These are phyloP conservation scores for Megalopta genalis DNA, from an alignment of 1,140 invertebrate genomes.

Conservation along the genomic window DNA sequence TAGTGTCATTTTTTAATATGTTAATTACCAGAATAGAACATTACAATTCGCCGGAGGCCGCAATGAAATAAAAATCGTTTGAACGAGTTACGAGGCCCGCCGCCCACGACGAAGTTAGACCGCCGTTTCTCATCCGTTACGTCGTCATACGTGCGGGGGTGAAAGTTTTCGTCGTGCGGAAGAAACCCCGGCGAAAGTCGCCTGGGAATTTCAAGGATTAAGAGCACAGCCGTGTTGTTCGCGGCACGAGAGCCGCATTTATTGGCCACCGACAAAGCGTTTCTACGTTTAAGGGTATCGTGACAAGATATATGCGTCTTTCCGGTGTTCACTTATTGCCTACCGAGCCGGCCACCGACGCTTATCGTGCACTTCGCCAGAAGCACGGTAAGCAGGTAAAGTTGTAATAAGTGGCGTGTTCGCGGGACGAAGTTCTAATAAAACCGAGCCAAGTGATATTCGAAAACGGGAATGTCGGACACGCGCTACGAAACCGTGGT, in stretches of 20 bases:
- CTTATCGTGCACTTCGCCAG: conserved; percentile 9
- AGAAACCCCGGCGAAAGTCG: conserved; percentile 22
- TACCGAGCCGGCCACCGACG: neutral
- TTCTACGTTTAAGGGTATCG: conserved; percentile 23
- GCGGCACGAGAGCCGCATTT: conserved; percentile 7
- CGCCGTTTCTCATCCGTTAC: no score
- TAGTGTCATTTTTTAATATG: no score
- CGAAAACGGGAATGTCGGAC: neutral
- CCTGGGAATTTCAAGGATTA: conserved; percentile 27
- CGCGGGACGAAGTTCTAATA: conserved; percentile 10
- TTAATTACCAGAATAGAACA: no score
- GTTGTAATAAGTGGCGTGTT: conserved; percentile 11
- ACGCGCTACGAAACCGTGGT: neutral
- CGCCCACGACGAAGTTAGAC: neutral
- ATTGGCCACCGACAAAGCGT: conserved; percentile 14
- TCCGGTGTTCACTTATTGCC: conserved; percentile 17
- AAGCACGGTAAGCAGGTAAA: neutral
- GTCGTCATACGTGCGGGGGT: neutral
- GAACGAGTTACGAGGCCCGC: neutral
- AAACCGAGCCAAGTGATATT: neutral
- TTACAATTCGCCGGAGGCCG: no score
- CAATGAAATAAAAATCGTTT: neutral
- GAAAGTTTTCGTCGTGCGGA: neutral
- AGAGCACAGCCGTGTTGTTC: conserved; percentile 25
- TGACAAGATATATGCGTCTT: conserved; percentile 31